Evolutionary conservation across 2,113 vertebrate species (phyloP).

Genomic region (Carlito syrichta): DNA sequence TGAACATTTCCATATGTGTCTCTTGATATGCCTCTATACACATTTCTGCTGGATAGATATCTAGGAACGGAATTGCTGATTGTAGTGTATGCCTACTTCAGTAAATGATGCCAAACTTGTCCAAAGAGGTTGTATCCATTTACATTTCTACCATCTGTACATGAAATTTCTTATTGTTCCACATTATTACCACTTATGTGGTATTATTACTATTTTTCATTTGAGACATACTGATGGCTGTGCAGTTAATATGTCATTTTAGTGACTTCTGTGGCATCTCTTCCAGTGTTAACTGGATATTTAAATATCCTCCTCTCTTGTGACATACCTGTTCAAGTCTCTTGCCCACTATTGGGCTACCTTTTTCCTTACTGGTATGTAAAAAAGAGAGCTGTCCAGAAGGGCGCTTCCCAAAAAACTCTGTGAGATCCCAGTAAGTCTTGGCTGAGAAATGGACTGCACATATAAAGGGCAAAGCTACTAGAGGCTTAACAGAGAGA

Average conservation of each 20-base stretch:
- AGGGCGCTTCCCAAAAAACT: not conserved
- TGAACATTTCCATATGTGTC: not conserved
- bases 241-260: not conserved
- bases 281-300: not conserved
- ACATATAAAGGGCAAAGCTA: not conserved
- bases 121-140: not conserved
- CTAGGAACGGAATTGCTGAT: not conserved
- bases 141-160: not conserved
- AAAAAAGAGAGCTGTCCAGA: not conserved
- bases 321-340: not conserved
- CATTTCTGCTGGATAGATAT: not conserved
- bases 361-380: not conserved
- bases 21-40: not conserved
- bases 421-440: not conserved
- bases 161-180: not conserved
- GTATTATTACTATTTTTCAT: not conserved
- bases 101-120: not conserved
- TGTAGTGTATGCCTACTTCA: not conserved
- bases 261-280: not conserved
- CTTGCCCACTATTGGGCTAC: not conserved
- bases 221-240: not conserved
- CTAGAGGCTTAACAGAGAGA: not conserved
- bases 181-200: not conserved
- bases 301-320: not conserved
- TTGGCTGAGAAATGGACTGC: not conserved